Percentiles rank a stretch among this genome's conserved stretches.
Evolutionary conservation across 2,797 vertebrate species (phyloP).

Genomic region (Pseudotriccus pelzelni): DNA sequence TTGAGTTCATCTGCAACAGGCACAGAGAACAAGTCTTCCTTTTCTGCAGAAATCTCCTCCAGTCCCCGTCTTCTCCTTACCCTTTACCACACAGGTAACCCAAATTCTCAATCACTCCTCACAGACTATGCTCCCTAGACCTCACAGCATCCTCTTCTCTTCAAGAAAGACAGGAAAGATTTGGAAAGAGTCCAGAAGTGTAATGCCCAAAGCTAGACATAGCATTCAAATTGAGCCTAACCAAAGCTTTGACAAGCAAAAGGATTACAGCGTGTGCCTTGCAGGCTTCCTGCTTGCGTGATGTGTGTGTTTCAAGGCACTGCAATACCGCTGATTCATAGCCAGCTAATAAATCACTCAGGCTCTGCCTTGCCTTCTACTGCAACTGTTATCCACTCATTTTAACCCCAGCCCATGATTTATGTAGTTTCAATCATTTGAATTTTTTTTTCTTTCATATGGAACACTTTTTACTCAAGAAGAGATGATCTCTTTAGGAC

Average conservation of each 20-base stretch:
- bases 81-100: not conserved
- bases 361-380: not conserved
- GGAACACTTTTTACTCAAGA: not conserved
- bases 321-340: not conserved
- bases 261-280: not conserved
- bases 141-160: not conserved
- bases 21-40: not conserved
- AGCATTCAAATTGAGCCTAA: not conserved
- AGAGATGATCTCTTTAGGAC: not conserved
- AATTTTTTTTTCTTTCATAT: not conserved
- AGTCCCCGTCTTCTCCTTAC: not conserved
- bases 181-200: not conserved
- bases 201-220: not conserved
- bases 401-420: not conserved
- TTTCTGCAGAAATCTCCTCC: not conserved
- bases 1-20: not conserved
- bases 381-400: not conserved
- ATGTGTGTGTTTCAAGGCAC: not conserved
- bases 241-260: not conserved
- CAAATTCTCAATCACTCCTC: not conserved
- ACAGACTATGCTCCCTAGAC: not conserved
- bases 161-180: not conserved
- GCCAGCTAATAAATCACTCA: not conserved
- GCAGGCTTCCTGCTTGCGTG: slow-evolving; percentile 3
- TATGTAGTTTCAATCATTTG: not conserved